phyloP scores from a whole-genome alignment of 2,113 vertebrate species.

The Tachuris rubrigastra region DNA sequence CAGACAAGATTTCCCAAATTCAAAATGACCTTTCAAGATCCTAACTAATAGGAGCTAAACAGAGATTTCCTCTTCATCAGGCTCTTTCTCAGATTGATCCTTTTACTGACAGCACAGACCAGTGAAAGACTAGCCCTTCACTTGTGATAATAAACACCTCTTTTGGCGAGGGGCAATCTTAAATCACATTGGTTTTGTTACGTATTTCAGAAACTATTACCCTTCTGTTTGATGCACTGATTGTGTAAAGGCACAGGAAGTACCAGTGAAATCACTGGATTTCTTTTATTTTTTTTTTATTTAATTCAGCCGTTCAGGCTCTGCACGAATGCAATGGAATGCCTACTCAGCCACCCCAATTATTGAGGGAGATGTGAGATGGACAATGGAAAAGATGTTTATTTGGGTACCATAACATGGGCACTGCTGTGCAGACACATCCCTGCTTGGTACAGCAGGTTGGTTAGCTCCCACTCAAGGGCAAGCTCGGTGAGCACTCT shows the following conservation, averaged over 20 bases:
- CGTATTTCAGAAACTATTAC: neutral
- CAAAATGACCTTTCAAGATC: constrained; percentile 56
- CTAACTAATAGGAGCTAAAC: constrained; percentile 41
- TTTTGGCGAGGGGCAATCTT: neutral
- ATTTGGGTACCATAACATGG: neutral
- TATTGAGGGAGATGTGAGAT: neutral
- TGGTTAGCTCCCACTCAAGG: neutral
- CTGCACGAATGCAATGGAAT: neutral
- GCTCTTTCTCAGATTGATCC: neutral
- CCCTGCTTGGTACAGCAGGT: neutral
- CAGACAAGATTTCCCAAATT: constrained; percentile 57
- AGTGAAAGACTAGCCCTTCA: neutral
- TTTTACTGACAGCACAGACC: constrained; percentile 11
- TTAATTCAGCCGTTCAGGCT: neutral
- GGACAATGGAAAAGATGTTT: neutral
- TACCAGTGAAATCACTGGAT: neutral
- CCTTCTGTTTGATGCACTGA: neutral
- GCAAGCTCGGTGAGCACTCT: neutral
- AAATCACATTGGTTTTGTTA: neutral
- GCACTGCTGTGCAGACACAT: neutral
- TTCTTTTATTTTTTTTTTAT: neutral
- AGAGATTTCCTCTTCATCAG: constrained; percentile 50
- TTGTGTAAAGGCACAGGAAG: neutral
- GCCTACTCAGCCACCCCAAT: neutral
- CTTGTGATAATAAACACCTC: neutral